A percentile compares a stretch with the other conserved stretches of the same genome.
These are phyloP conservation scores for Psilanteris sp. DNA, from an alignment of 1,140 invertebrate species.

Conservation along the genomic window DNA sequence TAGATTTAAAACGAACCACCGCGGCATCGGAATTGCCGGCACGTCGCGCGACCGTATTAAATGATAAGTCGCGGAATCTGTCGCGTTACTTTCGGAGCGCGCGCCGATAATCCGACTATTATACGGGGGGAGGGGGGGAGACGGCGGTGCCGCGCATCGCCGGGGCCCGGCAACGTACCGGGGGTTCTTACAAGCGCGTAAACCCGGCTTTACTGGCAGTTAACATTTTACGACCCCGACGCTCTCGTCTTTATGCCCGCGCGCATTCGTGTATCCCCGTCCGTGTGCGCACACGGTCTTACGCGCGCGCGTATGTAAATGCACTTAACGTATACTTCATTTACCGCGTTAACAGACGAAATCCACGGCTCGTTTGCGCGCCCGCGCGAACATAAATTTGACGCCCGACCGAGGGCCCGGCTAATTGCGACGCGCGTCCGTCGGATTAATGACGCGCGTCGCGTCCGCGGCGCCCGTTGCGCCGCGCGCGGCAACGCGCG, in stretches of 20 bases:
- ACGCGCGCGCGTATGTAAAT: background rate
- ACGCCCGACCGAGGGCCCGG: conserved; percentile 65
- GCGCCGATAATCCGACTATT: conserved; percentile 75
- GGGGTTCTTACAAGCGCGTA: conserved; percentile 78
- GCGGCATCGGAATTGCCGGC: too few species aligned
- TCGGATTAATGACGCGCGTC: conserved; percentile 14
- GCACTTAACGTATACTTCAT: conserved; percentile 34
- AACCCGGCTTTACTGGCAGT: conserved; percentile 80
- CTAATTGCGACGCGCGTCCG: conserved; percentile 63
- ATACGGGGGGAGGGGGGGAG: too few species aligned
- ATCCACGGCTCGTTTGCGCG: conserved; percentile 60
- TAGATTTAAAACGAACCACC: too few species aligned
- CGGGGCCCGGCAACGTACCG: conserved; percentile 45
- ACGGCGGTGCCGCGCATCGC: conserved; percentile 45
- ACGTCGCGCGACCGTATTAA: too few species aligned
- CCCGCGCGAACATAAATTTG: conserved; percentile 69
- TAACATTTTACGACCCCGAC: conserved; percentile 79
- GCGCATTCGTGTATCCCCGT: too few species aligned
- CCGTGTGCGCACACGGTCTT: too few species aligned
- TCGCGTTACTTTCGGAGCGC: conserved; percentile 36
- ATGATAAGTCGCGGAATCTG: too few species aligned
- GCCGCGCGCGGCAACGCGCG: conserved; percentile 2
- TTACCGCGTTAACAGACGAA: conserved; percentile 37
- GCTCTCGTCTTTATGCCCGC: too few species aligned
- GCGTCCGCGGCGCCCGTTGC: background rate